phyloP scores from a whole-genome alignment of 2,113 vertebrate species.

The Oophaga pumilio region DNA sequence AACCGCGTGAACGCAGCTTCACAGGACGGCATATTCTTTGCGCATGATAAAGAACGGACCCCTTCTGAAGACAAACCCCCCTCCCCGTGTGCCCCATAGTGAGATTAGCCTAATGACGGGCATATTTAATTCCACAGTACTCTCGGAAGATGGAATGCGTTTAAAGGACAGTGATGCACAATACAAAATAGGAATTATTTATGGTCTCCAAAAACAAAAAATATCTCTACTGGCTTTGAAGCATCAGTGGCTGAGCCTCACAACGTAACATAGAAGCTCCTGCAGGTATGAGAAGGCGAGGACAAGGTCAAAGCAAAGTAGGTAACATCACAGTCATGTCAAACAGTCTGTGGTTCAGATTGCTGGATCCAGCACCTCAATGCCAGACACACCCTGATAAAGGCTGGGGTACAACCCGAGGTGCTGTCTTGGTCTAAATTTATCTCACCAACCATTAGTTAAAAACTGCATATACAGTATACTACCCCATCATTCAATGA shows the following conservation, averaged over 20 bases:
- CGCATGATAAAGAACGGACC: neutral
- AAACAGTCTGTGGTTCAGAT: neutral
- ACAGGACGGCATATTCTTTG: neutral
- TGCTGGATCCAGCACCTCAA: slow-evolving; percentile 28
- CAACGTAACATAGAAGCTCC: slow-evolving; percentile 18
- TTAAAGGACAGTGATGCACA: slow-evolving; percentile 64
- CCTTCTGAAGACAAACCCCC: neutral
- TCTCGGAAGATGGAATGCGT: slow-evolving; percentile 27
- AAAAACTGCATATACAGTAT: slow-evolving; percentile 9
- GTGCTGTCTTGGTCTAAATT: neutral
- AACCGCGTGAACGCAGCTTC: neutral
- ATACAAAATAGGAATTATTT: slow-evolving; percentile 85
- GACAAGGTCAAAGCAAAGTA: slow-evolving; percentile 17
- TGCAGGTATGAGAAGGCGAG: neutral
- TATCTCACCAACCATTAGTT: neutral
- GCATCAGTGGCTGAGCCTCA: slow-evolving; percentile 21
- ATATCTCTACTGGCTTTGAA: slow-evolving; percentile 32
- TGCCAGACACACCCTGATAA: neutral
- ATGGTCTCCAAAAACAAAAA: slow-evolving; percentile 77
- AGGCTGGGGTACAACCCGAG: neutral
- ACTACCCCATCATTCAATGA: neutral
- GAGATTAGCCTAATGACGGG: neutral
- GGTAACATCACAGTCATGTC: slow-evolving; percentile 6
- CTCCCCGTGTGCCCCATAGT: neutral
- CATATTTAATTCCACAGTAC: slow-evolving; percentile 11